Evolutionary conservation across 2,113 vertebrate genomes (phyloP).

Genomic region (Microcebus ravelobensis): DNA sequence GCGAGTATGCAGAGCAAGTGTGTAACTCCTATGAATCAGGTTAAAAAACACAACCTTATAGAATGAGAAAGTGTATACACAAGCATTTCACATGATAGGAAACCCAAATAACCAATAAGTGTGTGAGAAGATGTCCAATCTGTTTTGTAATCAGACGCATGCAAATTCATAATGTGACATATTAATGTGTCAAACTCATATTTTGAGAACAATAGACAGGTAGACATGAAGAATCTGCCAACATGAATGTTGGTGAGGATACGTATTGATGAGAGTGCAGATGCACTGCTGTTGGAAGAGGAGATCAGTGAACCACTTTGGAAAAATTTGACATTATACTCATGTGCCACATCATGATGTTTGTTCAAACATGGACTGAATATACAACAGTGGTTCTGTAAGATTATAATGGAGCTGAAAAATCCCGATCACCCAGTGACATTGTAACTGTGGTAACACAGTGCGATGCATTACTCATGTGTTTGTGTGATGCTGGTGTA

Average conservation of each 20-base stretch:
- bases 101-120: not conserved
- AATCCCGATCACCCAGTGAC: not conserved
- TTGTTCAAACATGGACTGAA: not conserved
- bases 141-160: not conserved
- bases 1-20: not conserved
- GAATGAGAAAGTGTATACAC: not conserved
- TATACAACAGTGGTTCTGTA: too few species aligned
- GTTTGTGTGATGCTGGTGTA: not conserved
- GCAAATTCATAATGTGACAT: not conserved
- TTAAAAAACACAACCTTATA: not conserved
- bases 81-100: not conserved
- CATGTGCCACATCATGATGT: not conserved
- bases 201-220: not conserved
- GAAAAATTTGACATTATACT: not conserved
- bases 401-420: not conserved
- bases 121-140: not conserved
- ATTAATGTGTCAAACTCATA: too few species aligned
- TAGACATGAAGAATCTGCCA: not conserved
- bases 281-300: not conserved
- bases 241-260: not conserved
- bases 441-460: too few species aligned
- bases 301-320: not conserved
- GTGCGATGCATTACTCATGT: not conserved
- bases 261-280: rapidly evolving
- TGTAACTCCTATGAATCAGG: not conserved